phyloP scores from a whole-genome alignment of 2,888 invertebrate species.

The Malthinus flaveolus region DNA sequence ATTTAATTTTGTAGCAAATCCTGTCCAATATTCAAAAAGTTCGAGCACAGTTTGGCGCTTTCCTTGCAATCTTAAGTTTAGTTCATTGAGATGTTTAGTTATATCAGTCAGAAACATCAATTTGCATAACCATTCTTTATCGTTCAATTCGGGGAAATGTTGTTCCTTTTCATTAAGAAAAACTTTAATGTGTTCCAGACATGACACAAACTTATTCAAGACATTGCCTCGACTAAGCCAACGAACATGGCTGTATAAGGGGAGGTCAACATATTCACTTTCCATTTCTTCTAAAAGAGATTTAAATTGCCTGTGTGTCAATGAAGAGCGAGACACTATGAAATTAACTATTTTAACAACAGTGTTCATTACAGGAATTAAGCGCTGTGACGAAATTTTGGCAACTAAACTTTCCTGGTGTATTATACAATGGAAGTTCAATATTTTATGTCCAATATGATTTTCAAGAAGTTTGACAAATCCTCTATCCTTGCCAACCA shows the following conservation, averaged over 20 bases:
- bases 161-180: neutral
- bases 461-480: neutral
- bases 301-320: neutral
- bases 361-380: neutral
- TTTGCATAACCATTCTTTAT: neutral
- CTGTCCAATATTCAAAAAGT: constrained; percentile 18
- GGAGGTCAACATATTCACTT: neutral
- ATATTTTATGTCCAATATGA: neutral
- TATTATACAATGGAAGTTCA: neutral
- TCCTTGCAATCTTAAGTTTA: constrained; percentile 21
- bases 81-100: constrained; percentile 5
- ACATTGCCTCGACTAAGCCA: too few species aligned
- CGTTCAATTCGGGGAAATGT: too few species aligned
- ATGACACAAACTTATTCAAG: too few species aligned
- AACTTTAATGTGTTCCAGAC: too few species aligned
- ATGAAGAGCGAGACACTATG: neutral
- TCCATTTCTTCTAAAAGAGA: neutral
- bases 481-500: constrained; percentile 9
- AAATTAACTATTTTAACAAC: neutral
- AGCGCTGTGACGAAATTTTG: neutral
- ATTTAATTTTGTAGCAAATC: constrained; percentile 23
- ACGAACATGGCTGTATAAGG: too few species aligned
- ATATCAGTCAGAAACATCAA: neutral
- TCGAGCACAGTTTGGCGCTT: constrained; percentile 14
- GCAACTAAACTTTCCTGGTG: neutral